Evolutionary conservation across 1,140 invertebrate species (phyloP).

Genomic region (Theocolax elegans): DNA sequence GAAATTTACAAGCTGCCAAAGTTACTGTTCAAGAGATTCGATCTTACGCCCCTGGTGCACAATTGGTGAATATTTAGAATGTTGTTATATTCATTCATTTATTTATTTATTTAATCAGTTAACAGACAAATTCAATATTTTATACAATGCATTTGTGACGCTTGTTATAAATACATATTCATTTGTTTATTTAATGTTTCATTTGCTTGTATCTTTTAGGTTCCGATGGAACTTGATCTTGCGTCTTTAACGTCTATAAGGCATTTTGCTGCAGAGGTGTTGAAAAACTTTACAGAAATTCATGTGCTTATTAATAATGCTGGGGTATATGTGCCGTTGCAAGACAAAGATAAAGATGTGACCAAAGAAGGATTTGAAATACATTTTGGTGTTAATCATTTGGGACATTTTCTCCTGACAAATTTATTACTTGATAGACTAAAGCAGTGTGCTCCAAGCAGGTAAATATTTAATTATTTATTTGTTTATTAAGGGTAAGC

Average conservation of each 20-base stretch:
- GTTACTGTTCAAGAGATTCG: constrained; percentile 73
- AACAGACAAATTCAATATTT: too few species aligned
- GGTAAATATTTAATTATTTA: too few species aligned
- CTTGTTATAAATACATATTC: too few species aligned
- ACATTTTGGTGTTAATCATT: constrained; percentile 83
- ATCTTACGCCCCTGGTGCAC: constrained; percentile 66
- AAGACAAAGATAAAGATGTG: constrained; percentile 60
- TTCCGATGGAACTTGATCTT: constrained; percentile 79
- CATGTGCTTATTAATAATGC: constrained; percentile 85
- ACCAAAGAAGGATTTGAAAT: constrained; percentile 88
- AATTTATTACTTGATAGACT: constrained; percentile 79
- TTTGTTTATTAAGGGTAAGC: too few species aligned
- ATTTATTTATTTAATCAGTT: too few species aligned
- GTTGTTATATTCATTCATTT: neutral
- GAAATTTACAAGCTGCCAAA: constrained; percentile 73
- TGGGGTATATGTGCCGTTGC: constrained; percentile 72
- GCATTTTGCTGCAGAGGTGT: constrained; percentile 75
- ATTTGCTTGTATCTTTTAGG: constrained; percentile 63
- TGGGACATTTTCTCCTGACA: constrained; percentile 88
- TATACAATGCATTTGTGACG: too few species aligned
- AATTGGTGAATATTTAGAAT: constrained; percentile 67
- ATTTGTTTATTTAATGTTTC: neutral
- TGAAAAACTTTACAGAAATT: constrained; percentile 72
- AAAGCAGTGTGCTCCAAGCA: constrained; percentile 72
- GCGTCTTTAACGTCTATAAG: constrained; percentile 77